Evolutionary conservation across 2,113 vertebrate species (phyloP).

Genomic region (Phyllopteryx taeniolatus): DNA sequence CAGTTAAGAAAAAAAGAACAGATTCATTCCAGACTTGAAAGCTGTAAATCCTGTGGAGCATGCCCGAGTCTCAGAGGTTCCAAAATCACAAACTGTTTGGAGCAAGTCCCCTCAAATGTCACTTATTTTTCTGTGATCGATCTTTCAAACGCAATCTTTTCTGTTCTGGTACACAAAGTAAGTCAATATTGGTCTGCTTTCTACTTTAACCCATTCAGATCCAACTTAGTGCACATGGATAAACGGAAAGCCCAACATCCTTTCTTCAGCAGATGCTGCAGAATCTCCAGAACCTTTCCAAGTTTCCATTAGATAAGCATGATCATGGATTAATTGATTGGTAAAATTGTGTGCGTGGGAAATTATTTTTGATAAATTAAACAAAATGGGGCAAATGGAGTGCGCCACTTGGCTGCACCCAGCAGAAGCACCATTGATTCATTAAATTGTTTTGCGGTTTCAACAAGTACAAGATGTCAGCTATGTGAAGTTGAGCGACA

Average conservation of each 20-base stretch:
- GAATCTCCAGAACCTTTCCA: background rate
- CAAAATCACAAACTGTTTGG: background rate
- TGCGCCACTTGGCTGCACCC: too few relatives aligned
- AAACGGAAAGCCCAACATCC: background rate
- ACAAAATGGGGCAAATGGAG: too few relatives aligned
- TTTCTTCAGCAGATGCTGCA: background rate
- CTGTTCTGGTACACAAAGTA: background rate
- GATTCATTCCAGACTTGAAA: background rate
- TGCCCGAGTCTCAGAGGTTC: background rate
- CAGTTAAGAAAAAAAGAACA: too few relatives aligned
- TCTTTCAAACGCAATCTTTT: background rate
- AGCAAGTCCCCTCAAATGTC: background rate
- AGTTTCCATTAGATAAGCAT: too few relatives aligned
- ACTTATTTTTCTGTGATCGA: background rate
- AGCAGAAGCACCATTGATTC: too few relatives aligned
- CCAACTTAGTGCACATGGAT: background rate
- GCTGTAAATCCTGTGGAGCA: background rate
- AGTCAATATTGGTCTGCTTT: background rate
- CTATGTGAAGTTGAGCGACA: too few relatives aligned
- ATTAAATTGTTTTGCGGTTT: too few relatives aligned
- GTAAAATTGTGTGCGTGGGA: too few relatives aligned
- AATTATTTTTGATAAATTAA: too few relatives aligned
- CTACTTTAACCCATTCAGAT: background rate
- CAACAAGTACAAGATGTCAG: too few relatives aligned
- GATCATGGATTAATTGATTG: too few relatives aligned